Conservation (phyloP, 2,797 vertebrate species). For the Selene dorsalis region DNA sequence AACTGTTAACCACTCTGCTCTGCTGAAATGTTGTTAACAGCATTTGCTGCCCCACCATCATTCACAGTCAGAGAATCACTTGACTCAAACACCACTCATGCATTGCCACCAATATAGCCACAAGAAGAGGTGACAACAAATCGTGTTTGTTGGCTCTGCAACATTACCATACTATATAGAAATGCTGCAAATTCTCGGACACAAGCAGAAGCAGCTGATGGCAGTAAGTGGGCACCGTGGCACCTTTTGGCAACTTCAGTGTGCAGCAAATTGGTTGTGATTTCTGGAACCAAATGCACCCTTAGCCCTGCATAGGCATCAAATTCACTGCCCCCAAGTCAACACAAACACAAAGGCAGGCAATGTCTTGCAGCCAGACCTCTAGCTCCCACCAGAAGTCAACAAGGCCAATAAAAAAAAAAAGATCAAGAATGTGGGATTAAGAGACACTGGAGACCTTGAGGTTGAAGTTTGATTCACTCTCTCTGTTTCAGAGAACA, state of each 20-base stretch:
- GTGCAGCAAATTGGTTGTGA: conserved; percentile 52
- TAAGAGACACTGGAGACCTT: conserved; percentile 7
- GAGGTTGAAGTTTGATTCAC: conserved; percentile 1
- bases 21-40: conserved; percentile 59
- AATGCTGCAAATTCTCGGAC: conserved; percentile 34
- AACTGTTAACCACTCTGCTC: conserved; percentile 69
- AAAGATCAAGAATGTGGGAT: conserved; percentile 1
- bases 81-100: conserved; percentile 51
- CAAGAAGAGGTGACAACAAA: conserved; percentile 40
- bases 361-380: conserved; percentile 25
- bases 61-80: conserved; percentile 59
- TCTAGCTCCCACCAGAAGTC: conserved; percentile 10
- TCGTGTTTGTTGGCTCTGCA: conserved; percentile 34
- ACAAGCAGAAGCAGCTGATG: conserved; percentile 29
- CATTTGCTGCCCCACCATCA: conserved; percentile 33
- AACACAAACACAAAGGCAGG: conserved; percentile 45
- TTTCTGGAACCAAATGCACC: conserved; percentile 58
- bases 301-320: conserved; percentile 37
- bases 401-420: conserved; percentile 2
- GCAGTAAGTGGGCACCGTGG: conserved; percentile 47
- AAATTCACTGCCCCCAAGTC: conserved; percentile 39
- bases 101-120: conserved; percentile 28
- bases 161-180: conserved; percentile 15
- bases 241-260: conserved; percentile 60
- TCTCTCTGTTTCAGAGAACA: background rate